Evolutionary conservation across 2,888 invertebrate species (phyloP).

Genomic region (Nemotelus pantherinus): DNA sequence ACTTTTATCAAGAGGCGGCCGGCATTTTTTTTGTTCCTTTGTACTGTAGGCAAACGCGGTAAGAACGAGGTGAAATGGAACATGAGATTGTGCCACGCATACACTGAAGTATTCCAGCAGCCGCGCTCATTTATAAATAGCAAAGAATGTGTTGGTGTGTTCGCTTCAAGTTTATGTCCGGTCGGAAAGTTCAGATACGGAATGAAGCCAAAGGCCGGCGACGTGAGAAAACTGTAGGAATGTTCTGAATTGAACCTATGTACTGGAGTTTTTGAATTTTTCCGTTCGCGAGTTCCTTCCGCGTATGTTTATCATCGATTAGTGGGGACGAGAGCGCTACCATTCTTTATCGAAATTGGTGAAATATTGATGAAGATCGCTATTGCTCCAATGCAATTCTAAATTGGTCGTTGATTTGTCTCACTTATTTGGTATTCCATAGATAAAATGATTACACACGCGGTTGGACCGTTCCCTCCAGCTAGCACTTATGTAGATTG

Average conservation of each 20-base stretch:
- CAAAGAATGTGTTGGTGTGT: background rate
- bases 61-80: background rate
- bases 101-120: background rate
- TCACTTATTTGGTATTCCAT: no score
- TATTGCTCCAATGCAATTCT: no score
- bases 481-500: no score
- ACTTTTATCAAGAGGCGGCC: background rate
- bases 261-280: constrained; percentile 7
- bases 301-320: constrained; percentile 35
- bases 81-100: background rate
- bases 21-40: constrained; percentile 29
- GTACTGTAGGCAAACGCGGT: constrained; percentile 15
- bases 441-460: no score
- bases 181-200: constrained; percentile 9
- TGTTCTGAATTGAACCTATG: constrained; percentile 8
- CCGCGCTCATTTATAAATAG: constrained; percentile 18
- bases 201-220: background rate
- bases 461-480: no score
- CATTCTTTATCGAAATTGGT: no score
- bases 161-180: background rate
- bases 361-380: no score
- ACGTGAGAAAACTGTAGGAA: constrained; percentile 19
- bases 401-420: no score
- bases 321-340: background rate
- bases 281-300: constrained; percentile 21